phyloP scores from a whole-genome alignment of 2,888 invertebrate species.

The Acanthosepion esculentum region DNA sequence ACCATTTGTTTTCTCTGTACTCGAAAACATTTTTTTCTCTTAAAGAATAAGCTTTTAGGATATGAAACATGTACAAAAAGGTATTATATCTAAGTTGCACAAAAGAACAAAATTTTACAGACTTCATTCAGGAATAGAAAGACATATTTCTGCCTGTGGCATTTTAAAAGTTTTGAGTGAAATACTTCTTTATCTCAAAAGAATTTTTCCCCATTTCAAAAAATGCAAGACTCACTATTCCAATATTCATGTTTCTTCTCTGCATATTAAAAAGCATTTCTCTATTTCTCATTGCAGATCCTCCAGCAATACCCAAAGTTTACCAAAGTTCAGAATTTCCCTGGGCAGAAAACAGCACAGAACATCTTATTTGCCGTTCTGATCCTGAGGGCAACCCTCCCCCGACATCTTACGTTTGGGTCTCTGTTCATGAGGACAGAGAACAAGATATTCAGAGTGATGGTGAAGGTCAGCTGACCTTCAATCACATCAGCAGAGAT shows the following conservation, averaged over 20 bases:
- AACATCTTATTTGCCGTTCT: constrained; percentile 38
- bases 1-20: too few species aligned
- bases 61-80: too few species aligned
- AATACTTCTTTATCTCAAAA: too few species aligned
- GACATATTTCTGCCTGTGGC: too few species aligned
- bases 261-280: background rate
- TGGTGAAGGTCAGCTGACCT: constrained; percentile 5
- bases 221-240: too few species aligned
- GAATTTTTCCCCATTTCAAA: too few species aligned
- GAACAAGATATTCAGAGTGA: constrained; percentile 1
- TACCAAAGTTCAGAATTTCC: constrained; percentile 37
- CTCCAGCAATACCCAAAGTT: constrained; percentile 39
- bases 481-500: background rate
- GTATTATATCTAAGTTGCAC: too few species aligned
- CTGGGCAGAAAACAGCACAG: constrained; percentile 40
- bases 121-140: too few species aligned
- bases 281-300: background rate
- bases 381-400: constrained; percentile 44
- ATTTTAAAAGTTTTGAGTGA: too few species aligned
- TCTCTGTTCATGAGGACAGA: background rate
- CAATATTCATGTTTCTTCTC: background rate
- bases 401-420: constrained; percentile 42
- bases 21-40: too few species aligned
- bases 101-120: too few species aligned
- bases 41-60: too few species aligned